Evolutionary conservation across 2,797 vertebrate genomes (phyloP).

Genomic region (Chaetodon trifasciatus): DNA sequence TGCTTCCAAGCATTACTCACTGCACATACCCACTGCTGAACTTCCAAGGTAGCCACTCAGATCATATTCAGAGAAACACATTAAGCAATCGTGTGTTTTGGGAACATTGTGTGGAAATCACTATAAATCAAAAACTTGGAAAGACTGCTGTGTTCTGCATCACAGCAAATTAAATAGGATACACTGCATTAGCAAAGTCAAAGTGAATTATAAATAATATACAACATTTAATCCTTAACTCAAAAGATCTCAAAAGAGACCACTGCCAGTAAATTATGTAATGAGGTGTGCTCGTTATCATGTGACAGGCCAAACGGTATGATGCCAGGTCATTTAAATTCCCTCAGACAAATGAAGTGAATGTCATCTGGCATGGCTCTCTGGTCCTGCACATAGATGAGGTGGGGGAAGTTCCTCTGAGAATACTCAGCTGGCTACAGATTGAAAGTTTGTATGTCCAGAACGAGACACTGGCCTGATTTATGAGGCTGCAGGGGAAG

Average conservation of each 20-base stretch:
- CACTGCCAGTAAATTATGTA: constrained; percentile 11
- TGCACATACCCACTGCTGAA: constrained; percentile 67
- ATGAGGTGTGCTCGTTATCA: constrained; percentile 1
- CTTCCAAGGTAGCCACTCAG: constrained; percentile 65
- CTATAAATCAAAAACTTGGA: not conserved
- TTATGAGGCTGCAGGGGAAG: constrained; percentile 6
- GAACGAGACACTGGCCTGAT: constrained; percentile 3
- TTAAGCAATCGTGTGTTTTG: not conserved
- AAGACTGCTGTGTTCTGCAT: not conserved
- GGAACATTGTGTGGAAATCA: constrained; percentile 7
- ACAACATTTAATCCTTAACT: constrained; percentile 13
- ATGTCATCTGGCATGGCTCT: constrained; percentile 10
- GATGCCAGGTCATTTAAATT: constrained; percentile 26
- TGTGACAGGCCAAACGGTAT: constrained; percentile 1
- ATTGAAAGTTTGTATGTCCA: constrained; percentile 13
- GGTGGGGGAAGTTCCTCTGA: not conserved
- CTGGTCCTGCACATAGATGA: constrained; percentile 14
- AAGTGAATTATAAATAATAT: not conserved
- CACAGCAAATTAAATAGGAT: not conserved
- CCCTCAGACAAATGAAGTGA: constrained; percentile 28
- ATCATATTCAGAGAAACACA: constrained; percentile 49
- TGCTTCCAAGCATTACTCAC: constrained; percentile 76
- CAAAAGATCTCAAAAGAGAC: constrained; percentile 18
- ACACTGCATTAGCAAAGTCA: constrained; percentile 17
- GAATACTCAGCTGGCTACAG: constrained; percentile 10